phyloP scores from a whole-genome alignment of 2,797 vertebrate species.

The Smutsia gigantea region DNA sequence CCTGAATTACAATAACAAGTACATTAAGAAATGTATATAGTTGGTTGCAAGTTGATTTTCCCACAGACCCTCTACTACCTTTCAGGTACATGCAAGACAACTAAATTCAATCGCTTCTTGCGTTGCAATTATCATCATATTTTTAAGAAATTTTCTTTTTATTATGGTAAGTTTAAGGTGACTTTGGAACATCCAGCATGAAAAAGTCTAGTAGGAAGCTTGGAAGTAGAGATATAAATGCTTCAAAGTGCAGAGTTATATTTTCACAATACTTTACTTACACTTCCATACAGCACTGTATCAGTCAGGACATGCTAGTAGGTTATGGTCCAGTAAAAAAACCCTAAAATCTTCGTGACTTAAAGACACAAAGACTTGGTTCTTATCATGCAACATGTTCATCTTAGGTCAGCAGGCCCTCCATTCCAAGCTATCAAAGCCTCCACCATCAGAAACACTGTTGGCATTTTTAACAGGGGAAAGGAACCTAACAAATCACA shows the following conservation, averaged over 20 bases:
- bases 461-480: not conserved
- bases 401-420: not conserved
- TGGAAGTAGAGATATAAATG: not conserved
- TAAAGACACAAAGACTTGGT: not conserved
- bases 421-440: not conserved
- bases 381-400: not conserved
- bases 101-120: not conserved
- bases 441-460: not conserved
- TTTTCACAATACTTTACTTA: not conserved
- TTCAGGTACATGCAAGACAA: not conserved
- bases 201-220: not conserved
- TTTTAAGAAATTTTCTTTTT: not conserved
- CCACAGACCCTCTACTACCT: not conserved
- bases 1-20: not conserved
- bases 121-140: not conserved
- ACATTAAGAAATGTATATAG: not conserved
- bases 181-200: not conserved
- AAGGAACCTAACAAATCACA: not conserved
- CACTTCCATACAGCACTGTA: not conserved
- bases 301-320: not conserved
- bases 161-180: not conserved
- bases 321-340: not conserved
- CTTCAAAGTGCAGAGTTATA: not conserved
- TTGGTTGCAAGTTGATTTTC: not conserved
- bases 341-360: not conserved